phyloP scores from a whole-genome alignment of 30 jellyfish, hydroid and myxozoan genomes.

The Hydractinia symbiolongicarpus region DNA sequence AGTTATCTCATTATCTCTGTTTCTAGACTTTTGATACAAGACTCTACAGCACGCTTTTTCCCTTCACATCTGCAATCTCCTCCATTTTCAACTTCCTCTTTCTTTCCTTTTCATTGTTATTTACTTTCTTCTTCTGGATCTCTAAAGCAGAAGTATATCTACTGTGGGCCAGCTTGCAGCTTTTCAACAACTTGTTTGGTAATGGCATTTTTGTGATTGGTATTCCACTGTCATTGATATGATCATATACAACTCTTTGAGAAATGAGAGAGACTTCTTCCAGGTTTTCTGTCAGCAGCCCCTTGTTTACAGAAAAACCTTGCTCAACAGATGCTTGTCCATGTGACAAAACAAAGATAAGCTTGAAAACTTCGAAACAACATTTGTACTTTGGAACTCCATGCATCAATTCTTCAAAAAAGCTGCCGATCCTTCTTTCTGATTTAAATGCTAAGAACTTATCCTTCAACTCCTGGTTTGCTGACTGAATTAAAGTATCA shows the following conservation, averaged over 20 bases:
- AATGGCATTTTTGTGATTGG: background rate
- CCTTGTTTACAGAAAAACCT: conserved; percentile 11
- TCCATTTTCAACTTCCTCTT: conserved; percentile 4
- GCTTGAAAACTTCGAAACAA: background rate
- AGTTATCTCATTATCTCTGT: background rate
- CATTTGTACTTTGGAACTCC: background rate
- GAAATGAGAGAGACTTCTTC: background rate
- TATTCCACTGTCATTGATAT: background rate
- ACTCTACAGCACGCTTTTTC: background rate
- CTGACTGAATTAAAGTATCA: background rate
- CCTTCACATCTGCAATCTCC: conserved; percentile 1
- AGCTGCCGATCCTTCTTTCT: background rate
- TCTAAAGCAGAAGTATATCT: background rate
- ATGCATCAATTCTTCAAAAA: background rate
- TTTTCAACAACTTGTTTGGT: conserved; percentile 4
- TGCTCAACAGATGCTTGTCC: conserved; percentile 16
- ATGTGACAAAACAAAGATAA: background rate
- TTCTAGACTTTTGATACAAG: background rate
- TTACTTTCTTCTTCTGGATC: background rate
- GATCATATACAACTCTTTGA: background rate
- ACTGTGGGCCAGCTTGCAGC: conserved; percentile 8
- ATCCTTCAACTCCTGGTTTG: background rate
- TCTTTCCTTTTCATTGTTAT: background rate
- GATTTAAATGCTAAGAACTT: background rate
- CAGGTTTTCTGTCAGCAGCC: conserved; percentile 2